These are phyloP conservation scores for Drosophila lutescens DNA, from an alignment of 2,888 invertebrate species.

Conservation along the genomic window DNA sequence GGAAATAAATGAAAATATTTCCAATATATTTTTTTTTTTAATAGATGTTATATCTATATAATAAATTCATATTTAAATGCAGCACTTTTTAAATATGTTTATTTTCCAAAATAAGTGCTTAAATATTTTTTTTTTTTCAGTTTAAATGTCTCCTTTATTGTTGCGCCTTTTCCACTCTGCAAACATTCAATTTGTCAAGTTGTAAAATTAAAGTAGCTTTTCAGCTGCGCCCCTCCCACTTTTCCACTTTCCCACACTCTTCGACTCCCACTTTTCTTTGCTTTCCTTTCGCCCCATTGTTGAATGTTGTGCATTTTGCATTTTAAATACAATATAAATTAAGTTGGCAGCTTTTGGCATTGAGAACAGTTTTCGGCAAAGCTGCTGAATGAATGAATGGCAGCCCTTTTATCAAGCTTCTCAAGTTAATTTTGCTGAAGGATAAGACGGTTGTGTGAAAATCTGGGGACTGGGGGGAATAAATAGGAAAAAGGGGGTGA, in stretches of 20 bases:
- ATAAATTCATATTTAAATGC: no score
- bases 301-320: constrained; percentile 48
- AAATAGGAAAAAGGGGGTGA: not conserved
- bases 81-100: no score
- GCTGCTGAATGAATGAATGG: constrained; percentile 54
- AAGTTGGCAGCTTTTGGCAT: constrained; percentile 63
- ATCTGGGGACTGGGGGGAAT: not conserved
- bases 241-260: not conserved
- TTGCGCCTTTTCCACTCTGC: constrained; percentile 13
- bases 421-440: constrained; percentile 48
- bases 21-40: no score
- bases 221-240: constrained; percentile 7
- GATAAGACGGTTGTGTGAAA: constrained; percentile 24
- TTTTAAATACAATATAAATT: constrained; percentile 71
- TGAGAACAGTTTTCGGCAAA: constrained; percentile 34
- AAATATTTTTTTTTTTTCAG: not conserved
- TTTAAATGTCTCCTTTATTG: not conserved
- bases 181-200: constrained; percentile 76
- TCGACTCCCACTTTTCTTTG: constrained; percentile 7
- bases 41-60: no score
- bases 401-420: constrained; percentile 58
- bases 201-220: constrained; percentile 62
- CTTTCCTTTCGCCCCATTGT: constrained; percentile 8
- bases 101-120: no score
- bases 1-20: no score